Conservation (phyloP, 92 coral and sea anemone genomes). For the Bergia puertoricense region DNA sequence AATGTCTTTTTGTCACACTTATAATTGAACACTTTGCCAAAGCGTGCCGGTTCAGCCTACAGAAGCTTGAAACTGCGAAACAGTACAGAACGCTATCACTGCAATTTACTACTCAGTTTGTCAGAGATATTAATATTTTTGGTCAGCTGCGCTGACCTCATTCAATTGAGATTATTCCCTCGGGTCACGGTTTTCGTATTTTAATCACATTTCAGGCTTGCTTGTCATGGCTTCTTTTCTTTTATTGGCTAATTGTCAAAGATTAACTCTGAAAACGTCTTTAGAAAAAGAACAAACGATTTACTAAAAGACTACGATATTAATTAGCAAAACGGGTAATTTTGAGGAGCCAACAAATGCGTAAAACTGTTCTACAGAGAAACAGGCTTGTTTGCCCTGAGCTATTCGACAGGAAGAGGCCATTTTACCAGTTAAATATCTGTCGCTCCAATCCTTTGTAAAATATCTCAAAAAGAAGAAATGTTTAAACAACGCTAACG, state of each 20-base stretch:
- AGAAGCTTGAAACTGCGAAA: neutral
- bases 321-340: neutral
- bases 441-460: slow-evolving; percentile 29
- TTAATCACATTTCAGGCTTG: neutral
- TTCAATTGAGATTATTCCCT: slow-evolving; percentile 4
- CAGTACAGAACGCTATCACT: neutral
- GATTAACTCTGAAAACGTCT: slow-evolving; percentile 19
- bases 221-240: neutral
- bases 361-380: neutral
- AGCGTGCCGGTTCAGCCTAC: neutral
- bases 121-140: neutral
- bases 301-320: neutral
- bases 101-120: slow-evolving; percentile 12
- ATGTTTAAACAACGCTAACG: slow-evolving; percentile 14
- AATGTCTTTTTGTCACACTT: neutral
- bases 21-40: neutral
- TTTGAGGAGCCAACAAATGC: neutral
- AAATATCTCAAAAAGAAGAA: slow-evolving; percentile 31
- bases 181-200: slow-evolving; percentile 17
- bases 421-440: neutral
- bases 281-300: slow-evolving; percentile 8
- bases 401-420: neutral
- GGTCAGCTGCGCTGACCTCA: neutral
- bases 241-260: slow-evolving; percentile 9
- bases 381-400: neutral